Evolutionary conservation across 2,113 vertebrate species (phyloP).

Genomic region (Eclectus roratus): DNA sequence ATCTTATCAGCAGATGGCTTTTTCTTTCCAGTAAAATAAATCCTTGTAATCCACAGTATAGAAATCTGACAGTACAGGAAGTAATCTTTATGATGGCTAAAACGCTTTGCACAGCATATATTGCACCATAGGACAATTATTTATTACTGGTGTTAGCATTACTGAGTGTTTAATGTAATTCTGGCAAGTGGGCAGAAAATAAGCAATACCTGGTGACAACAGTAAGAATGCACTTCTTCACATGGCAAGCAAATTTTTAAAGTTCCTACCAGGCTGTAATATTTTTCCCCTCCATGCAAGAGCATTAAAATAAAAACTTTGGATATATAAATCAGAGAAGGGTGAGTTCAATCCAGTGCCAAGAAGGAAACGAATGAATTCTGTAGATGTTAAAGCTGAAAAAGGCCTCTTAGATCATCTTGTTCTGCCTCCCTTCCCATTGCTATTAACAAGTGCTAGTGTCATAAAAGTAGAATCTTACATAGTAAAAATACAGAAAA

Average conservation of each 20-base stretch:
- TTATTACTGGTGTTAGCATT: slow-evolving; percentile 46
- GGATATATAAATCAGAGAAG: slow-evolving; percentile 14
- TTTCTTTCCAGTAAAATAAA: slow-evolving; percentile 53
- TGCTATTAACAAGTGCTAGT: slow-evolving; percentile 1
- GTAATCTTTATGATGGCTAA: slow-evolving; percentile 55
- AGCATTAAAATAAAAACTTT: slow-evolving; percentile 50
- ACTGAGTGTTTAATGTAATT: slow-evolving; percentile 51
- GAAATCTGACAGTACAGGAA: slow-evolving; percentile 56
- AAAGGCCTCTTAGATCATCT: slow-evolving; percentile 28
- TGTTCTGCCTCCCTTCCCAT: slow-evolving; percentile 13
- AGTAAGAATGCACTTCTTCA: not conserved
- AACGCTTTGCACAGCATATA: slow-evolving; percentile 59
- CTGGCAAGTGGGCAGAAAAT: slow-evolving; percentile 36
- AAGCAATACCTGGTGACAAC: slow-evolving; percentile 19
- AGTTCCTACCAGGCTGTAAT: slow-evolving; percentile 13
- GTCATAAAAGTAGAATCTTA: slow-evolving; percentile 19
- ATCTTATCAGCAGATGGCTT: slow-evolving; percentile 58
- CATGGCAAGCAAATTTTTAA: not conserved
- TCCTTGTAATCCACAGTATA: slow-evolving; percentile 48
- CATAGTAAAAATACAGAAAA: not conserved
- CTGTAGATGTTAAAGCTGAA: not conserved
- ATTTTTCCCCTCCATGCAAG: slow-evolving; percentile 18
- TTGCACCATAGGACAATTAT: slow-evolving; percentile 44
- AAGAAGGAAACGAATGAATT: not conserved
- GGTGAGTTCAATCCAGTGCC: not conserved